These are phyloP conservation scores for Indicator indicator DNA, from an alignment of 2,113 vertebrate species.

Conservation along the genomic window DNA sequence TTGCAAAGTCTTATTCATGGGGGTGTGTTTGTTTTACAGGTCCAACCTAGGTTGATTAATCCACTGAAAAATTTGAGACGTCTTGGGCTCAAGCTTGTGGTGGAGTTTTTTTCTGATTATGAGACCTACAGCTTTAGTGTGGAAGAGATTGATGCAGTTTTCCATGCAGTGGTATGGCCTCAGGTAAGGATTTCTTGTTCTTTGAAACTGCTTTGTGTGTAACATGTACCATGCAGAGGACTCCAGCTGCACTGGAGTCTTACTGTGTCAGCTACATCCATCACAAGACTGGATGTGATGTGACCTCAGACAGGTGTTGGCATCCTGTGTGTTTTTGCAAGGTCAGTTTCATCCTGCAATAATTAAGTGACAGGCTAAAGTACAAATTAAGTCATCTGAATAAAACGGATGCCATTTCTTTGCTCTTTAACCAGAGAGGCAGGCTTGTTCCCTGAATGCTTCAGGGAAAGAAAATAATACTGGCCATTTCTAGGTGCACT, in stretches of 20 bases:
- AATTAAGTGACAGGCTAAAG: not conserved
- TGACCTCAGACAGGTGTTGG: not conserved
- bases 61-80: constrained; percentile 93
- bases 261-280: rapidly evolving
- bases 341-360: not conserved
- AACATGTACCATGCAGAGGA: not conserved
- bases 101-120: constrained; percentile 88
- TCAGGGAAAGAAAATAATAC: not conserved
- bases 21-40: constrained; percentile 69
- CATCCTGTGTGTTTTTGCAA: not conserved
- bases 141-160: constrained; percentile 91
- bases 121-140: constrained; percentile 86
- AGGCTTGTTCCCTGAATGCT: not conserved
- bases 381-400: not conserved
- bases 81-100: constrained; percentile 88
- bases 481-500: not conserved
- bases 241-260: not conserved
- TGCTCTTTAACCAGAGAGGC: not conserved
- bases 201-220: not conserved
- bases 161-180: constrained; percentile 90
- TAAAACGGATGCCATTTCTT: not conserved
- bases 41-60: constrained; percentile 86
- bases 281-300: not conserved
- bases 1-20: not conserved
- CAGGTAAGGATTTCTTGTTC: constrained; percentile 79